These are phyloP conservation scores for Premnoplex brunnescens DNA, from an alignment of 2,797 vertebrate species.

Conservation along the genomic window DNA sequence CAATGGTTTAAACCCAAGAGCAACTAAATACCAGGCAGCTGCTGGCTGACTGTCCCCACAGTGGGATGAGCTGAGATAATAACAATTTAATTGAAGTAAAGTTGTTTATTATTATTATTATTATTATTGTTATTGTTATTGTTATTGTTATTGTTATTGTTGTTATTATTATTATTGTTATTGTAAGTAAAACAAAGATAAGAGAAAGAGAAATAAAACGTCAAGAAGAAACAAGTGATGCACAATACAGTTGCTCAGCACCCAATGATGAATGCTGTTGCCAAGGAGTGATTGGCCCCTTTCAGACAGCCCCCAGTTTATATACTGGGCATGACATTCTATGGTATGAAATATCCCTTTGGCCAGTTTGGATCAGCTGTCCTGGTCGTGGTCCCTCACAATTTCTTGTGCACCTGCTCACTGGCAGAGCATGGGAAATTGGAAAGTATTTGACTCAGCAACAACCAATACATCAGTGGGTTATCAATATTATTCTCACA, in stretches of 20 bases:
- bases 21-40: not conserved
- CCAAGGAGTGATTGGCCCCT: not conserved
- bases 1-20: not conserved
- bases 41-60: not conserved
- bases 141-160: not conserved
- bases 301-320: not conserved
- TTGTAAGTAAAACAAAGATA: not conserved
- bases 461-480: not conserved
- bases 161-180: not conserved
- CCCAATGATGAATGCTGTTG: too few relatives aligned
- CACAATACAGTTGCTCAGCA: not conserved
- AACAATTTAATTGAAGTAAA: not conserved
- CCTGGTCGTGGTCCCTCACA: not conserved
- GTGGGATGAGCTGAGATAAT: not conserved
- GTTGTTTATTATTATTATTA: not conserved
- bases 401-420: not conserved
- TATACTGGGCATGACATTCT: not conserved
- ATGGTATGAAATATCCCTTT: not conserved
- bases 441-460: not conserved
- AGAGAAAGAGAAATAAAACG: not conserved
- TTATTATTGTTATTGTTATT: too few relatives aligned
- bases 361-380: not conserved
- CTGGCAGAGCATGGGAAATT: not conserved
- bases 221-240: not conserved
- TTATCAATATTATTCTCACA: not conserved